A percentile compares a stretch with the other conserved stretches of the same genome.
phyloP scores from a whole-genome alignment of 2,888 invertebrate species.

The Heteropelma amictum region DNA sequence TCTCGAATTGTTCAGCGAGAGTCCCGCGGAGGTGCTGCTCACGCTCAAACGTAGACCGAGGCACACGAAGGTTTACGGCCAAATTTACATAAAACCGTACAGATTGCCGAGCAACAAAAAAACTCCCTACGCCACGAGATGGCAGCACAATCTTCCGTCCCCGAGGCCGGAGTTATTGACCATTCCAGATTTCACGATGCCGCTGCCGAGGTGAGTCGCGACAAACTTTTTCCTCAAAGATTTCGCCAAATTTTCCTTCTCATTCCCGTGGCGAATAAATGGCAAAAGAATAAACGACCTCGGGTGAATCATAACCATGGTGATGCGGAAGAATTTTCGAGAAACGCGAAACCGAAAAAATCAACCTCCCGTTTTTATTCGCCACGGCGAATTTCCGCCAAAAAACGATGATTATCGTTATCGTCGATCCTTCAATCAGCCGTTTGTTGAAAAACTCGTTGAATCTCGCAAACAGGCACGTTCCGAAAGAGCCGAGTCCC shows the following conservation, averaged over 20 bases:
- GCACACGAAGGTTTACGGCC: slow-evolving; percentile 89
- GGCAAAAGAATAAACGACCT: background rate
- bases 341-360: too few species aligned
- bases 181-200: slow-evolving; percentile 82
- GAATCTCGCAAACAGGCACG: slow-evolving; percentile 68
- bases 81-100: slow-evolving; percentile 86
- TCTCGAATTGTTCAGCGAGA: slow-evolving; percentile 85
- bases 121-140: slow-evolving; percentile 81
- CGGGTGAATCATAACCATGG: too few species aligned
- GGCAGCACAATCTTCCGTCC: slow-evolving; percentile 85
- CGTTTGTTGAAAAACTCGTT: too few species aligned
- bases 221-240: too few species aligned
- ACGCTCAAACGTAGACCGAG: slow-evolving; percentile 91
- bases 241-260: slow-evolving; percentile 13
- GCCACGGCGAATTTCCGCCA: too few species aligned
- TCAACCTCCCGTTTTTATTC: too few species aligned
- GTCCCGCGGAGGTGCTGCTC: slow-evolving; percentile 88
- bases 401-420: too few species aligned
- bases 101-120: slow-evolving; percentile 86
- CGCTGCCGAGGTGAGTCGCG: slow-evolving; percentile 80
- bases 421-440: too few species aligned
- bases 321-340: too few species aligned
- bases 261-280: slow-evolving; percentile 8
- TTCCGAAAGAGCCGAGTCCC: slow-evolving; percentile 72
- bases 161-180: slow-evolving; percentile 83